These are phyloP conservation scores for Ochropleura plecta DNA, from an alignment of 2,888 invertebrate genomes.

Conservation along the genomic window DNA sequence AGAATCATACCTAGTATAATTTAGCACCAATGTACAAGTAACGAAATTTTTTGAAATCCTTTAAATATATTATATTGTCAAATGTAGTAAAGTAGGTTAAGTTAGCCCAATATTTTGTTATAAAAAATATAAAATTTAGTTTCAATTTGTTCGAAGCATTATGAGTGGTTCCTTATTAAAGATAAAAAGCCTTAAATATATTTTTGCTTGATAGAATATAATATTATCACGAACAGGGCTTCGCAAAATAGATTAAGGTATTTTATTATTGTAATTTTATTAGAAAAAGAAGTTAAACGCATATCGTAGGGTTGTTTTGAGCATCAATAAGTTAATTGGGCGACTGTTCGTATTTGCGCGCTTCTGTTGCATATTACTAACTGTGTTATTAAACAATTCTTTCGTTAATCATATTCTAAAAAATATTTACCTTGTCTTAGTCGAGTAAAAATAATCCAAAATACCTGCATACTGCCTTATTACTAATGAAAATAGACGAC, in stretches of 20 bases:
- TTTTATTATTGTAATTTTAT: constrained; percentile 55
- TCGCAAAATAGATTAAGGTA: constrained; percentile 57
- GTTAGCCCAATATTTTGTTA: constrained; percentile 54
- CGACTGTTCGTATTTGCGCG: constrained; percentile 28
- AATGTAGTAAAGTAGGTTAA: constrained; percentile 40
- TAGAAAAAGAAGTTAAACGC: constrained; percentile 30
- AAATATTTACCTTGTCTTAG: constrained; percentile 45
- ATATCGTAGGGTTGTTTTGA: constrained; percentile 51
- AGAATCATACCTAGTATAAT: constrained; percentile 22
- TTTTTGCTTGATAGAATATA: constrained; percentile 53
- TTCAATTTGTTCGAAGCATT: constrained; percentile 41
- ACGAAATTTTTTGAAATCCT: constrained; percentile 25
- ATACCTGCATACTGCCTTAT: constrained; percentile 41
- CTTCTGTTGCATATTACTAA: constrained; percentile 43
- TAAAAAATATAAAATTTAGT: constrained; percentile 30
- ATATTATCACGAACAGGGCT: constrained; percentile 51
- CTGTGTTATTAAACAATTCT: background rate
- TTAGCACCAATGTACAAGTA: constrained; percentile 47
- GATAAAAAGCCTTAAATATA: constrained; percentile 54
- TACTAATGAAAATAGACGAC: constrained; percentile 1
- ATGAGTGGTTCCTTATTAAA: constrained; percentile 38
- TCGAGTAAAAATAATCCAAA: constrained; percentile 31
- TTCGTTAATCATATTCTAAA: background rate
- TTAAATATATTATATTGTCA: constrained; percentile 4
- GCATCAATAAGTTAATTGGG: constrained; percentile 21